A percentile compares a stretch with the other conserved stretches of the same genome.
Conservation (phyloP, 2,797 vertebrate species). For the Cercopithecus petaurista region DNA sequence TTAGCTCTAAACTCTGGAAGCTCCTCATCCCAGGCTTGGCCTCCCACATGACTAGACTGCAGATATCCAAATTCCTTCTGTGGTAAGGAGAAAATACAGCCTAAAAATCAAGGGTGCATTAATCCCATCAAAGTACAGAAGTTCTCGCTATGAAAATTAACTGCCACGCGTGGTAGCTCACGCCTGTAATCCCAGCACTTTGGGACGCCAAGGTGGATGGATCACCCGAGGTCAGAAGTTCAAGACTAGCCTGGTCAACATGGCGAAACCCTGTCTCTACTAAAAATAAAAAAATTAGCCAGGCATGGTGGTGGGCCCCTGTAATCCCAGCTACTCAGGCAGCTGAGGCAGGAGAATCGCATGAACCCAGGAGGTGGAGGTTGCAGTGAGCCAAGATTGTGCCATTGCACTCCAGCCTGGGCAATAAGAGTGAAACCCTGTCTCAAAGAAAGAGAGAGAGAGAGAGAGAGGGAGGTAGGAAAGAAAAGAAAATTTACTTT, state of each 20-base stretch:
- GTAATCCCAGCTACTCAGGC: no score
- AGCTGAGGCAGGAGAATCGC: no score
- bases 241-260: not conserved
- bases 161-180: not conserved
- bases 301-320: no score
- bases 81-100: accelerated
- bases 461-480: accelerated
- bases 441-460: not conserved
- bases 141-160: not conserved
- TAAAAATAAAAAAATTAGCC: not conserved
- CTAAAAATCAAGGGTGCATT: not conserved
- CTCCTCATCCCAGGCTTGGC: not conserved
- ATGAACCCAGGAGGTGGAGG: no score
- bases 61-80: not conserved
- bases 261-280: not conserved
- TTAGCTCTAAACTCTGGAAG: not conserved
- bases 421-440: no score
- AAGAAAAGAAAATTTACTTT: not conserved
- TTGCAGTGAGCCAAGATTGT: no score
- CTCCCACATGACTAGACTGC: accelerated
- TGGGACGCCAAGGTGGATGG: not conserved
- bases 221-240: not conserved
- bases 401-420: no score
- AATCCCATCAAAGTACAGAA: not conserved
- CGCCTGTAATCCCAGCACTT: not conserved